These are phyloP conservation scores for Romanogobio albipinnatus DNA, from an alignment of 2,113 vertebrate species.

Conservation along the genomic window DNA sequence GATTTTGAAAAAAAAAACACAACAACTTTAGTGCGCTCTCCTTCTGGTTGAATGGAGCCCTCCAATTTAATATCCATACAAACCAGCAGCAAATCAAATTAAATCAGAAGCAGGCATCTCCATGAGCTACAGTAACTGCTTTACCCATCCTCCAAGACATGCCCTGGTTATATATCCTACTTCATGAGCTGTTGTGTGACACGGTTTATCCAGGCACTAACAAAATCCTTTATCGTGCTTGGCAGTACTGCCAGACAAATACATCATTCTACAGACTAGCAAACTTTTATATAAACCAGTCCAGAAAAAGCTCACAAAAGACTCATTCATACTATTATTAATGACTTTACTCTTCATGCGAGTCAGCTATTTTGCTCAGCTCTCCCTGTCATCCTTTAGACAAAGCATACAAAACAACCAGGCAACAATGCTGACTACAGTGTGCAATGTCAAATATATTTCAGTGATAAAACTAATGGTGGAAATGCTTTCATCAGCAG, in stretches of 20 bases:
- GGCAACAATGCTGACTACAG: constrained; percentile 29
- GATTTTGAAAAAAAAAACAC: constrained; percentile 1
- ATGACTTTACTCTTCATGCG: constrained; percentile 28
- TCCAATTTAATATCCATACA: constrained; percentile 48
- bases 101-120: constrained; percentile 42
- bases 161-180: constrained; percentile 53
- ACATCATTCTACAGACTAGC: background rate
- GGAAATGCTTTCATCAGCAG: constrained; percentile 35
- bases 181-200: constrained; percentile 36
- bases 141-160: constrained; percentile 48
- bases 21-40: constrained; percentile 19
- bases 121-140: constrained; percentile 28
- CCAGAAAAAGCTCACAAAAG: constrained; percentile 10
- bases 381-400: constrained; percentile 19
- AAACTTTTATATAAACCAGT: constrained; percentile 1
- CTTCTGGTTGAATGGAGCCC: constrained; percentile 39
- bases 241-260: background rate
- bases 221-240: constrained; percentile 18
- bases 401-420: constrained; percentile 24
- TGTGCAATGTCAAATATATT: constrained; percentile 34
- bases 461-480: constrained; percentile 9
- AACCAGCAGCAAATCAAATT: constrained; percentile 51
- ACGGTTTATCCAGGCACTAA: constrained; percentile 45
- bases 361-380: constrained; percentile 38
- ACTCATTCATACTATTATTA: background rate